Percentiles rank a stretch among this genome's conserved stretches.
phyloP scores from a whole-genome alignment of 2,113 vertebrate species.

The Prietella phreatophila region DNA sequence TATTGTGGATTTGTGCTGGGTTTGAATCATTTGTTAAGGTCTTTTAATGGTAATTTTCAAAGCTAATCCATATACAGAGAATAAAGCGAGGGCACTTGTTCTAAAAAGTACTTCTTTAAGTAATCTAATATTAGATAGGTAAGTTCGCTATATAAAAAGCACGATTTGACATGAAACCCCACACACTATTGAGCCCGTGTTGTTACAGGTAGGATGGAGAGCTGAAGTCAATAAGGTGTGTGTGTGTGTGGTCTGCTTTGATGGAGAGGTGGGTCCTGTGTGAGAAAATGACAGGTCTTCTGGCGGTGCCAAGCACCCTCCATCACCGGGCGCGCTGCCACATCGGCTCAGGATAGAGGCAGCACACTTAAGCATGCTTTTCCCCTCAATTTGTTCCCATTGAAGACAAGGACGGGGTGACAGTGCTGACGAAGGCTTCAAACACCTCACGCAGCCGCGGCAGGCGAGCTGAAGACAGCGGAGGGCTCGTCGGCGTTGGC shows the following conservation, averaged over 20 bases:
- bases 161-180: background rate
- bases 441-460: conserved; percentile 38
- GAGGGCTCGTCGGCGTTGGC: conserved; percentile 48
- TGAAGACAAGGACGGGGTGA: conserved; percentile 49
- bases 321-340: conserved; percentile 43
- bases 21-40: background rate
- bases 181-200: background rate
- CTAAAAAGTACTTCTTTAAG: background rate
- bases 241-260: conserved; percentile 7
- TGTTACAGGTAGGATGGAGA: background rate
- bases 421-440: conserved; percentile 46
- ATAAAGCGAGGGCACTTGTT: background rate
- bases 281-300: conserved; percentile 37
- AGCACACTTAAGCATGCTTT: conserved; percentile 40
- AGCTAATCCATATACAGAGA: background rate
- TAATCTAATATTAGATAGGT: background rate
- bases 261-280: conserved; percentile 6
- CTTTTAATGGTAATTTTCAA: background rate
- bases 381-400: conserved; percentile 44
- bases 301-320: conserved; percentile 17
- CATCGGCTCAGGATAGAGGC: conserved; percentile 39
- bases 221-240: conserved; percentile 16
- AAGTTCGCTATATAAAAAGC: background rate
- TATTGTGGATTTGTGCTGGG: background rate
- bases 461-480: conserved; percentile 37